Percentiles rank a stretch among this genome's conserved stretches.
phyloP scores from a whole-genome alignment of 2,113 vertebrate genomes.

The Notechis scutatus region DNA sequence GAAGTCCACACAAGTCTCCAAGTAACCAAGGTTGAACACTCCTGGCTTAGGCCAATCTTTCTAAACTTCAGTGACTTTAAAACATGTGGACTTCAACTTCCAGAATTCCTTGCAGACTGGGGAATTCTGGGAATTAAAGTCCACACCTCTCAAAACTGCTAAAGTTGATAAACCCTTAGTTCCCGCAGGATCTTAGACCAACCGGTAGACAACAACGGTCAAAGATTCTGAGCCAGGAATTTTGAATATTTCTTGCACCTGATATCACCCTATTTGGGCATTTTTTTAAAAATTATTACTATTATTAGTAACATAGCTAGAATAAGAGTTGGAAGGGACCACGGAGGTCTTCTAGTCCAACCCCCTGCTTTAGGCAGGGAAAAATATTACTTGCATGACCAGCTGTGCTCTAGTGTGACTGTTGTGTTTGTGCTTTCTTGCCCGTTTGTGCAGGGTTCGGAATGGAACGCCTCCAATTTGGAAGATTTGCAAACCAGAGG shows the following conservation, averaged over 20 bases:
- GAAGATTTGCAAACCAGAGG: constrained; percentile 97
- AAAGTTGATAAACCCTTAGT: no score
- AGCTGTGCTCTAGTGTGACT: neutral
- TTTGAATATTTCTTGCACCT: neutral
- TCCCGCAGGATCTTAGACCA: neutral
- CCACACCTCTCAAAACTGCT: no score
- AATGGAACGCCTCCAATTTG: constrained; percentile 97
- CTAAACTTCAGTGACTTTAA: no score
- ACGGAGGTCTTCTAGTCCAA: no score
- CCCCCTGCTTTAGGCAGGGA: no score
- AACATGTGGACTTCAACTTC: no score
- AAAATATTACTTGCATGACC: neutral
- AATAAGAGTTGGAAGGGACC: no score
- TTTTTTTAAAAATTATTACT: neutral
- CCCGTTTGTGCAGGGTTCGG: constrained; percentile 81
- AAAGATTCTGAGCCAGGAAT: neutral
- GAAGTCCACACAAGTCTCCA: no score
- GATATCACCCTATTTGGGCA: neutral
- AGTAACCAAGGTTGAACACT: no score
- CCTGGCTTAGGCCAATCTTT: no score
- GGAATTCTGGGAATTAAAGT: no score
- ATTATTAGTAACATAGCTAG: neutral
- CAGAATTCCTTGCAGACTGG: no score
- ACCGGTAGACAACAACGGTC: neutral
- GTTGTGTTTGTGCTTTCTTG: constrained; percentile 19